phyloP scores from a whole-genome alignment of 2,888 invertebrate genomes.

The Heterodera filipjevi region DNA sequence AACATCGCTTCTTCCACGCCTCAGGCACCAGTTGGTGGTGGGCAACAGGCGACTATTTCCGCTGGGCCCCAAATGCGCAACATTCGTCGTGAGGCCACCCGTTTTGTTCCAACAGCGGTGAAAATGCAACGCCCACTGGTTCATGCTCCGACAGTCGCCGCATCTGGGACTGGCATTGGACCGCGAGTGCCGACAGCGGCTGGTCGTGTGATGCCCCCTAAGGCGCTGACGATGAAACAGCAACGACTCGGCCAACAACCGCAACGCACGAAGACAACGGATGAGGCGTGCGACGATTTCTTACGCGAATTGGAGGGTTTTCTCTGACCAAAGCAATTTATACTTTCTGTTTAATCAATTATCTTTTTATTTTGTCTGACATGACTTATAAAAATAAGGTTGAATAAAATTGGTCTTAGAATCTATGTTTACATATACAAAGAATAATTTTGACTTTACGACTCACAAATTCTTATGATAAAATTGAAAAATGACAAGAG shows the following conservation, averaged over 20 bases:
- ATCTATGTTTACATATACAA: too few species aligned
- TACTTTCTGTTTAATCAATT: not conserved
- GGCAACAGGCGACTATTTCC: slow-evolving; percentile 66
- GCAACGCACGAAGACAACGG: slow-evolving; percentile 73
- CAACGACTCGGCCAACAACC: slow-evolving; percentile 38
- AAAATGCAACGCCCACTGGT: slow-evolving; percentile 34
- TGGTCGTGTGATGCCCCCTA: slow-evolving; percentile 6
- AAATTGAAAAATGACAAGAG: too few species aligned
- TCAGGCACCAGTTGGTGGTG: not conserved
- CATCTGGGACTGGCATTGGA: not conserved
- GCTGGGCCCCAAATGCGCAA: slow-evolving; percentile 89
- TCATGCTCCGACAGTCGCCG: slow-evolving; percentile 13
- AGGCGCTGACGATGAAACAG: slow-evolving; percentile 8
- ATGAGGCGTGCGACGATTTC: slow-evolving; percentile 96
- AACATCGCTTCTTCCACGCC: not conserved
- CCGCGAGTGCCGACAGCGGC: slow-evolving; percentile 21
- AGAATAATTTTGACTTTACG: too few species aligned
- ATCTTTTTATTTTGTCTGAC: not conserved
- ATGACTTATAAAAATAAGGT: too few species aligned
- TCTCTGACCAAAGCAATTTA: slow-evolving; percentile 69
- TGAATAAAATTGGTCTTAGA: not conserved
- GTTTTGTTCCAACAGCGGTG: slow-evolving; percentile 43
- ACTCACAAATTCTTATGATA: too few species aligned
- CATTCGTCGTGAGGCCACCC: slow-evolving; percentile 78
- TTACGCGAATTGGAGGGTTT: slow-evolving; percentile 97